phyloP scores from a whole-genome alignment of 2,797 vertebrate genomes.

The Pseudochirops cupreus region DNA sequence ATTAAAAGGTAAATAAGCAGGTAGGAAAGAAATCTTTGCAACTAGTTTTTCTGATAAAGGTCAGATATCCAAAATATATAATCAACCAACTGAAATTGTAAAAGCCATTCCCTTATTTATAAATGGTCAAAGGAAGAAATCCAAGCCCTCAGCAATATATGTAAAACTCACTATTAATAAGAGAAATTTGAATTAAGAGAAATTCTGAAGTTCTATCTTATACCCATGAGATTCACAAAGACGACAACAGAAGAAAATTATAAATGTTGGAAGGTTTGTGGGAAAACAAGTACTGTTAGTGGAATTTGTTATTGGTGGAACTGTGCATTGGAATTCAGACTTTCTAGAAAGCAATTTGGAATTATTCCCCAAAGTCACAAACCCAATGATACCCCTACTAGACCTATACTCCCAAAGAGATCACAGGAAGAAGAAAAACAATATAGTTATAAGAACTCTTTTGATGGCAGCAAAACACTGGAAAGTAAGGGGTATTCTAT shows the following conservation, averaged over 20 bases:
- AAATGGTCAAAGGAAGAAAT: not conserved
- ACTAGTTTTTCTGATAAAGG: not conserved
- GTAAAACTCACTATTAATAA: not conserved
- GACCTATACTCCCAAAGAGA: not conserved
- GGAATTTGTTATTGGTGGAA: not conserved
- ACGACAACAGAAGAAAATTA: not conserved
- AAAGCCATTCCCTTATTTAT: not conserved
- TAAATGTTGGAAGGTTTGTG: not conserved
- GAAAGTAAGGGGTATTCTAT: not conserved
- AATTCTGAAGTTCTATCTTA: not conserved
- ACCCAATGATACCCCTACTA: not conserved
- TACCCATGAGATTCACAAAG: not conserved
- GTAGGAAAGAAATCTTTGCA: not conserved
- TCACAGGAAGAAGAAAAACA: not conserved
- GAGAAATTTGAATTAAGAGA: not conserved
- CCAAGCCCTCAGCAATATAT: not conserved
- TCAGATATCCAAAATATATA: not conserved
- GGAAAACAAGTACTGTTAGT: not conserved
- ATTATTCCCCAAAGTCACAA: not conserved
- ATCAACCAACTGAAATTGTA: not conserved
- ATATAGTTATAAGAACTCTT: not conserved
- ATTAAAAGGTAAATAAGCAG: not conserved
- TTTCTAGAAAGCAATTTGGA: not conserved
- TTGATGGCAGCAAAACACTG: not conserved
- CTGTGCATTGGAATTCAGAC: not conserved